Conservation (phyloP, 2,113 vertebrate species). For the Cebus imitator region DNA sequence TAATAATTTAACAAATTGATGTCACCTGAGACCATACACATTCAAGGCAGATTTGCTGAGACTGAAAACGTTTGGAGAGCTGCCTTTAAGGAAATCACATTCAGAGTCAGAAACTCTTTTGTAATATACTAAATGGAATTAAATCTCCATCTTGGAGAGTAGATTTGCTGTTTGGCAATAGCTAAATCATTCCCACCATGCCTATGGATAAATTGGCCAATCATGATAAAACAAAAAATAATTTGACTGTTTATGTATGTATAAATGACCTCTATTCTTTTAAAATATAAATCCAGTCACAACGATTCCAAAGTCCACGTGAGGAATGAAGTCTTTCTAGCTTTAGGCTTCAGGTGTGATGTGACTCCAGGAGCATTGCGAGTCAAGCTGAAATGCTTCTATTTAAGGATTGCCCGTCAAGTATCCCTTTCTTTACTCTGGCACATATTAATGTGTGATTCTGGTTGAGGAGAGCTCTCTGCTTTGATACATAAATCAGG, state of each 20-base stretch:
- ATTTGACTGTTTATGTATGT: neutral
- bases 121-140: neutral
- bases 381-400: neutral
- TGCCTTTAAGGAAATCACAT: neutral
- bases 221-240: neutral
- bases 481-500: conserved; percentile 67
- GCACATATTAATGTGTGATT: conserved; percentile 3
- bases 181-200: neutral
- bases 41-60: neutral
- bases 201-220: neutral
- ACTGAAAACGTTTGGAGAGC: neutral
- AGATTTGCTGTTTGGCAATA: neutral
- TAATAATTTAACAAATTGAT: conserved; percentile 42
- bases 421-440: neutral
- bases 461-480: neutral
- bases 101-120: neutral
- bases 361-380: neutral
- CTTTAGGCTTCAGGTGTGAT: neutral
- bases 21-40: neutral
- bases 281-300: neutral
- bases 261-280: neutral
- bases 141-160: neutral
- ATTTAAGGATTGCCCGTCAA: conserved; percentile 13
- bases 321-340: neutral
- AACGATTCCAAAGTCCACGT: neutral